phyloP scores from a whole-genome alignment of 2,888 invertebrate genomes.

The Lasioglossum leucozonium region DNA sequence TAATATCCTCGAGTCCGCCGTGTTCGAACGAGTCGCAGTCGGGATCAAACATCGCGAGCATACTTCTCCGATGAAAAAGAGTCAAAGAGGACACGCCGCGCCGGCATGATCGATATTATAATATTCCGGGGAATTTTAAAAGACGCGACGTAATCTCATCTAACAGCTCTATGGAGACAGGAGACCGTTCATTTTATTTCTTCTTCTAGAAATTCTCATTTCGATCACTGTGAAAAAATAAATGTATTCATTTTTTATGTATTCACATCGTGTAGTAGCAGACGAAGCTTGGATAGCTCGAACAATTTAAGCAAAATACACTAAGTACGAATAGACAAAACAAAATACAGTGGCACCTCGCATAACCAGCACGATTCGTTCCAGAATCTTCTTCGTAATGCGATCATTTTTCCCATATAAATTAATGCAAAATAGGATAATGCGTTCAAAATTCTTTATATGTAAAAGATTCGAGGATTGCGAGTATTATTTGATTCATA shows the following conservation, averaged over 20 bases:
- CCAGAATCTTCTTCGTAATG: no score
- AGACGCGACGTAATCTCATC: constrained; percentile 27
- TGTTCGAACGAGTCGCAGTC: background rate
- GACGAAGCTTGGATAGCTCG: background rate
- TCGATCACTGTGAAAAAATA: no score
- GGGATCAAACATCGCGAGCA: background rate
- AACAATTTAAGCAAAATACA: background rate
- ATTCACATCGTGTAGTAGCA: background rate
- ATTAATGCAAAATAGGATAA: no score
- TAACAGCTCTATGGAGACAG: background rate
- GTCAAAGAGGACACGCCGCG: background rate
- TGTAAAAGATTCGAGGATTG: no score
- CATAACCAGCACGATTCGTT: no score
- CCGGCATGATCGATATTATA: background rate
- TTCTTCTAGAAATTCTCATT: background rate
- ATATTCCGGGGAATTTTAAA: constrained; percentile 28
- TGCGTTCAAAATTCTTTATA: no score
- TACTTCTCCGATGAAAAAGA: background rate
- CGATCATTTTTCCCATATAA: no score
- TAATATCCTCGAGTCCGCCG: background rate
- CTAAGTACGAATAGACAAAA: no score
- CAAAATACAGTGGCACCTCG: no score
- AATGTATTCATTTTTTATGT: background rate
- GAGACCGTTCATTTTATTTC: background rate
- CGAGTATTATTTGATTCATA: no score